Evolutionary conservation across 37 sponge, comb jelly and placozoan genomes (phyloP).

Genomic region (Hexactinellida sp.): DNA sequence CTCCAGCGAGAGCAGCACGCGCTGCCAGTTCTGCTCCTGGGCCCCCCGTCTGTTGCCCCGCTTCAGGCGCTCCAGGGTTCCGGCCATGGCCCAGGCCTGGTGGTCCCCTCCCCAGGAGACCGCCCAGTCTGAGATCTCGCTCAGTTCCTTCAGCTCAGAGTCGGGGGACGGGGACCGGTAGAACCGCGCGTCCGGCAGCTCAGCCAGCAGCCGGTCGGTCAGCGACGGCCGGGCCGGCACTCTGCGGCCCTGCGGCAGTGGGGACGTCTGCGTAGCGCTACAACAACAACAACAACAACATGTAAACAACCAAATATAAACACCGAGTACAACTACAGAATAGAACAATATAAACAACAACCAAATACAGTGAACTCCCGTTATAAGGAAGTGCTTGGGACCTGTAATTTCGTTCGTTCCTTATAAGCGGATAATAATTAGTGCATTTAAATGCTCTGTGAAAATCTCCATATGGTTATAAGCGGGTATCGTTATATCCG

Average conservation of each 20-base stretch:
- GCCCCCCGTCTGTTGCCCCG: conserved; percentile 41
- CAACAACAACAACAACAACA: neutral
- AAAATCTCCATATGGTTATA: too few species aligned
- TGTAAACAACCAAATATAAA: too few species aligned
- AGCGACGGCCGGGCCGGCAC: conserved; percentile 19
- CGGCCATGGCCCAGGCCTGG: conserved; percentile 45
- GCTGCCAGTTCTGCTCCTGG: conserved; percentile 54
- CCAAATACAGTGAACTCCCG: too few species aligned
- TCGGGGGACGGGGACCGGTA: neutral
- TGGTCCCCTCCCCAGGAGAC: conserved; percentile 50
- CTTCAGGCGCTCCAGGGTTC: conserved; percentile 54
- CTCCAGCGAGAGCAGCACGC: neutral
- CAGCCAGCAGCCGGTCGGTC: conserved; percentile 39
- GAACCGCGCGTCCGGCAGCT: conserved; percentile 23
- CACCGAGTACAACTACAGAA: too few species aligned
- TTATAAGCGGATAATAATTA: too few species aligned
- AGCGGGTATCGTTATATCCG: too few species aligned
- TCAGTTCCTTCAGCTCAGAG: conserved; percentile 21
- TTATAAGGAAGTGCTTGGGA: too few species aligned
- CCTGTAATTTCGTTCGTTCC: too few species aligned
- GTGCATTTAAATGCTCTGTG: too few species aligned
- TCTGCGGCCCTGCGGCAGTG: neutral
- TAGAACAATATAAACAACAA: too few species aligned
- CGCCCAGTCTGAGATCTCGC: conserved; percentile 35
- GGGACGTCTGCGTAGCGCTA: conserved; percentile 9